Evolutionary conservation across 2,888 invertebrate species (phyloP), one percentile per base, ranked within the genome.

Genomic region (Pheosia tremula): DNA sequence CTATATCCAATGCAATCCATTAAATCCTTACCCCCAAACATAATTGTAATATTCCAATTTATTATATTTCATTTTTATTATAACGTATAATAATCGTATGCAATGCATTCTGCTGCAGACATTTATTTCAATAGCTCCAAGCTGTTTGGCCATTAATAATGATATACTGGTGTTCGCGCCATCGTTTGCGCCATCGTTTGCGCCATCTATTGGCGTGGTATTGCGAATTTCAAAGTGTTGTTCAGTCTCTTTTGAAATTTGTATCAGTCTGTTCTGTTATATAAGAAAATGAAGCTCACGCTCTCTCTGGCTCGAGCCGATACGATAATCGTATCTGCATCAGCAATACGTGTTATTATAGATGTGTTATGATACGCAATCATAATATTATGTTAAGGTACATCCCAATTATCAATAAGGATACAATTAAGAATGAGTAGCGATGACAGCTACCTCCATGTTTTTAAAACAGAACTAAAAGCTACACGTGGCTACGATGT

Each of bases 71-170:
- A 76, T 74, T 75, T 76, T 76, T 75, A 75, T 75, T 63, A 68
- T 74, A 69, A 71, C 67, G 68, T 58, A 71, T 74, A 76, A 76
- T 79, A 76, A 79, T 80, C 78, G 73, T 61, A 73, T 75, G 73
- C 75, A 75, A 63, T 70, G 69, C 50, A 61, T 66, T 66, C 66
- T 74, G 80, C 57, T 59, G 54, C 64, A 67, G 73, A 77, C 82
- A 75, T 84, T 83, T 80, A 84, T 82, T 78, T 76, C 74, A 76
- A 78, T 80, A 78, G 78, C 74, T 67, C 68, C 72, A 78, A 75
- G 81, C 83, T 82, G 80, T 72, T 63, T 64, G 74, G 69, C 73
- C 82, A 81, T 84, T 85, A 83, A 78, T 83, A 73, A 79, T 82
- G 83, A 83, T 80, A 80, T 82, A 84, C 75, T 74, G 78, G 61